Evolutionary conservation across 2,797 vertebrate species (phyloP).

Genomic region (Morelia viridis): DNA sequence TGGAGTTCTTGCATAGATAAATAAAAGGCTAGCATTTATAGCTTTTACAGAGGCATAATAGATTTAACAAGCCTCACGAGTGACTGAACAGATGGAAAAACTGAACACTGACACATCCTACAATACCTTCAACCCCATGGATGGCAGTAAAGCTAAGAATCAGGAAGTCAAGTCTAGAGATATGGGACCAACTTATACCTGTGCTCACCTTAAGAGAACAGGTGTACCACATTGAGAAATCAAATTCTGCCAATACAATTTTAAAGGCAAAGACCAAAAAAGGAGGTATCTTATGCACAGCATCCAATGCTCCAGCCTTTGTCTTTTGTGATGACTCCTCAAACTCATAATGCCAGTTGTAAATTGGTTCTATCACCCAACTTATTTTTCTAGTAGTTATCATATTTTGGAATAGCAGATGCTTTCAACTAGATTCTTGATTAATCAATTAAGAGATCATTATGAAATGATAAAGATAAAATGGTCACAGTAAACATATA

Average conservation of each 20-base stretch:
- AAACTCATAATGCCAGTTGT: not conserved
- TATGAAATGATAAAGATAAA: not conserved
- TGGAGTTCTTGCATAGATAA: not conserved
- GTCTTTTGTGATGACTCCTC: not conserved
- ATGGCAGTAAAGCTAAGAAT: not conserved
- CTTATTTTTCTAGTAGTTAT: not conserved
- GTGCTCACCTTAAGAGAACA: not conserved
- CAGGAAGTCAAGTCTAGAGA: not conserved
- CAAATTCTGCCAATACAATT: not conserved
- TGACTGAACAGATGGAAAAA: not conserved
- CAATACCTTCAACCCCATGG: not conserved
- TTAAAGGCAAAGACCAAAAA: not conserved
- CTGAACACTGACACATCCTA: not conserved
- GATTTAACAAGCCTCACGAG: not conserved
- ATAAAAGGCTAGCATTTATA: not conserved
- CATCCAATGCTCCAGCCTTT: not conserved
- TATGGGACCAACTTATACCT: not conserved
- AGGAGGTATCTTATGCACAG: too few relatives aligned
- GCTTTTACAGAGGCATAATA: not conserved
- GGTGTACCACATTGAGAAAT: not conserved
- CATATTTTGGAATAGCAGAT: not conserved
- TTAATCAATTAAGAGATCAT: not conserved
- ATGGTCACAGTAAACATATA: not conserved
- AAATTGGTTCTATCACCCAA: not conserved
- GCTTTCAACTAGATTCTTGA: not conserved